A percentile compares a stretch with the other conserved stretches of the same genome.
These are phyloP conservation scores for Anniella stebbinsi DNA, from an alignment of 2,797 vertebrate species.

Conservation along the genomic window DNA sequence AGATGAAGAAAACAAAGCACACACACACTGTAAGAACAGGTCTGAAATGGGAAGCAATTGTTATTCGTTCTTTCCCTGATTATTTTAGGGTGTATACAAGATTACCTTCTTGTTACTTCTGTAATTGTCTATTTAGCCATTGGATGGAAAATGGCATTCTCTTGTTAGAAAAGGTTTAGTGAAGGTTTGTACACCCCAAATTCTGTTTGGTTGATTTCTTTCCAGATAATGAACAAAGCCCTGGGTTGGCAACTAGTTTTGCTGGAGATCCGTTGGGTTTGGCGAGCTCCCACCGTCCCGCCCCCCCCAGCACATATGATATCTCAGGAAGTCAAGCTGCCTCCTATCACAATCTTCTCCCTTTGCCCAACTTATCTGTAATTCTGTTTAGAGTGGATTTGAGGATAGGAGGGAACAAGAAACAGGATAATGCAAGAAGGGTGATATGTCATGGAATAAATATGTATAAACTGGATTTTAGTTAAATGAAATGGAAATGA, in stretches of 20 bases:
- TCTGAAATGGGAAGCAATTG: conserved; percentile 11
- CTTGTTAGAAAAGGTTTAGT: neutral
- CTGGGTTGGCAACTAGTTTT: neutral
- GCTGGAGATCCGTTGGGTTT: neutral
- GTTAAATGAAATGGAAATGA: conserved; percentile 55
- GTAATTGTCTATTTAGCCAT: neutral
- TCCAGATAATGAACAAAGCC: neutral
- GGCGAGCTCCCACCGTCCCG: no score
- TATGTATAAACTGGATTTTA: conserved; percentile 61
- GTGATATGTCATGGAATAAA: conserved; percentile 63
- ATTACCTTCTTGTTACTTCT: conserved; percentile 30
- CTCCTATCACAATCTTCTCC: neutral
- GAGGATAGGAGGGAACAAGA: neutral
- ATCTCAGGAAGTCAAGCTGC: neutral
- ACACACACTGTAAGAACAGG: neutral
- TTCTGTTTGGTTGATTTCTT: neutral
- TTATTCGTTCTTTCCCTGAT: neutral
- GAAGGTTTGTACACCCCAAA: neutral
- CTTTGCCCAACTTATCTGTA: neutral
- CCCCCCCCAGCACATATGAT: neutral
- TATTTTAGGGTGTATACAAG: conserved; percentile 41
- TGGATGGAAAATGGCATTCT: neutral
- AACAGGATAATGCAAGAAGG: neutral
- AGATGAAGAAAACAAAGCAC: neutral
- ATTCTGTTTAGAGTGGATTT: neutral